phyloP scores from a whole-genome alignment of 2,797 vertebrate species.

The Falco berigora region DNA sequence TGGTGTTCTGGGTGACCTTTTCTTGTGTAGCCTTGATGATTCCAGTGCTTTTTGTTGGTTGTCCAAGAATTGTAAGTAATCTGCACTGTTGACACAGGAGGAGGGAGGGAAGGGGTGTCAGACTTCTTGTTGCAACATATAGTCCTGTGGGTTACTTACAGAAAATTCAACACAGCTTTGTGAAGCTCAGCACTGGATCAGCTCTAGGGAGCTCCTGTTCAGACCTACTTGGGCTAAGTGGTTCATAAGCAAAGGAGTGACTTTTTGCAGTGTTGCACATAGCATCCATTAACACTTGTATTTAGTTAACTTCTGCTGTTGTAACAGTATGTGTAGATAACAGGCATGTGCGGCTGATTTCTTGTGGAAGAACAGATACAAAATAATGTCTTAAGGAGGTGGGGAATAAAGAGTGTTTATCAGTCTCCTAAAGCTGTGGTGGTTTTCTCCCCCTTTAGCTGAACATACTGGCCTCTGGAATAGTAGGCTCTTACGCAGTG shows the following conservation, averaged over 20 bases:
- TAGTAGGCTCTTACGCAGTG: constrained; percentile 82
- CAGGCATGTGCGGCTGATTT: not conserved
- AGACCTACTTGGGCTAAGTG: not conserved
- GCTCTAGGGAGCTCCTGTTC: not conserved
- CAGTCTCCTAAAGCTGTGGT: not conserved
- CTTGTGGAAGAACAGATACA: not conserved
- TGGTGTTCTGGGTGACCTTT: constrained; percentile 89
- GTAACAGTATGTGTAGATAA: not conserved
- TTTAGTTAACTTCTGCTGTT: not conserved
- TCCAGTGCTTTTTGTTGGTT: constrained; percentile 83
- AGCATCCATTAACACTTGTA: not conserved
- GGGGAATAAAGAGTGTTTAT: not conserved
- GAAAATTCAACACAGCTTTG: not conserved
- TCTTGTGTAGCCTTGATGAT: constrained; percentile 76
- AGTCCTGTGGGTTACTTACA: not conserved
- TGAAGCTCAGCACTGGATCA: not conserved
- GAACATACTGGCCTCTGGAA: constrained; percentile 84
- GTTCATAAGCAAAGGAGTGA: not conserved
- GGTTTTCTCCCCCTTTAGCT: constrained; percentile 70
- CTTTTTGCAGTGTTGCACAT: not conserved
- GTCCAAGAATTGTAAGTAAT: constrained; percentile 85
- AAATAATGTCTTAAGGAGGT: not conserved
- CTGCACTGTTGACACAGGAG: not conserved
- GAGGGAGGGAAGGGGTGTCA: not conserved
- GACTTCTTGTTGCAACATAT: not conserved